Base-by-base conservation (phyloP, 2,888 invertebrate species). In the Ophion obscuratus region DNA sequence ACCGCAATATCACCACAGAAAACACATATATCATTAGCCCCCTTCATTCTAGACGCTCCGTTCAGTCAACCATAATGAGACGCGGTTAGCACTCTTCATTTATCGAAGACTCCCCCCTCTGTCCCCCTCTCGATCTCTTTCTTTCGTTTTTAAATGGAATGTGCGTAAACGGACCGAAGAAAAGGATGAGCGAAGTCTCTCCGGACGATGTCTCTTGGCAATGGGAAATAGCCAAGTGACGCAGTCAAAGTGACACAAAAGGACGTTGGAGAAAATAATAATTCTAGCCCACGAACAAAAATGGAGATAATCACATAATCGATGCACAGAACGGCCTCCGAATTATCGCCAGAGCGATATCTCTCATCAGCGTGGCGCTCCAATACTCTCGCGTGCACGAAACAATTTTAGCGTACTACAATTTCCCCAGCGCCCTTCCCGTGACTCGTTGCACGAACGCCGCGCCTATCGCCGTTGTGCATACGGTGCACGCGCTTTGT, bases 351-450 rank as follows among this genome's bases (percentile, higher is more conserved):
- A 24, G 1, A 24, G 77, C 70, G 67, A 87, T 71, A 71, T 66
- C 44, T 74, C 61, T 66, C 74, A 66, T 81, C 47, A 10, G 17
- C 24, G 1, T 24, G 24, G 24, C 24, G 24, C 24, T 24, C 24
- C 24, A 24, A 24, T 24, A 24, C 14, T 71, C 80, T 87, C 84
- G 87, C 87, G 87, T 87, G 87, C 84, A 79, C 44, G 11, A 70
- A 86, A 86, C 83, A 86, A 87, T 87, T 87, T 86, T 67, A 76
- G 67, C 71, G 67, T 83, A 75, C 64, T 78, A 84, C 77, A 82
- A 70, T 79, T 59, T 57, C 62, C 64, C 57, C 67, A 57, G 74
- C 70, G 67, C 66, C 67, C 53, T 57, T 17, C 24, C 67, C 81
- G 20, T n/a, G 40, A 66, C 66, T 64, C 44, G 57, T 76, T 68